Evolutionary conservation across 2,113 vertebrate genomes (phyloP).

Genomic region (Zeus faber): DNA sequence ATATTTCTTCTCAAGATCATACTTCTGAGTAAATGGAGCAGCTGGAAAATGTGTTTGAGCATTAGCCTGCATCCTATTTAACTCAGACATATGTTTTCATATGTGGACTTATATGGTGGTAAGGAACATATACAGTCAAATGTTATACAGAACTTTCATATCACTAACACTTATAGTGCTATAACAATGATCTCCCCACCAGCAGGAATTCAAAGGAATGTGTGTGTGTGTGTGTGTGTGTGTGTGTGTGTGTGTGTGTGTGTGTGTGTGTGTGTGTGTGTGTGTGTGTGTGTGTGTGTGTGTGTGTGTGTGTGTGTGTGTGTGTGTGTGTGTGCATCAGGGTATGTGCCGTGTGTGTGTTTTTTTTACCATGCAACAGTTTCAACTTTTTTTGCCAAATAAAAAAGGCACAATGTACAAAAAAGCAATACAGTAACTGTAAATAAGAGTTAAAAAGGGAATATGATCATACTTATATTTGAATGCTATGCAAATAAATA

Average conservation of each 20-base stretch:
- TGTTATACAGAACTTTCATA: no score
- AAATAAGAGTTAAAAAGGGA: slow-evolving; percentile 39
- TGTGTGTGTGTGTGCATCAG: slow-evolving; percentile 8
- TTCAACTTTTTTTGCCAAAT: slow-evolving; percentile 38
- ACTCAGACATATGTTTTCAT: no score
- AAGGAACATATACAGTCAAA: no score
- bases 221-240: slow-evolving; percentile 16
- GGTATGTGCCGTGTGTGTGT: background rate
- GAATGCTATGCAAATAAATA: slow-evolving; percentile 31
- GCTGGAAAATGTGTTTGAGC: background rate
- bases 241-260: slow-evolving; percentile 16
- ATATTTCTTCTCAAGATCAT: no score
- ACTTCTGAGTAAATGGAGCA: no score
- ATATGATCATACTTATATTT: slow-evolving; percentile 27
- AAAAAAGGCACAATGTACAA: slow-evolving; percentile 42
- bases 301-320: slow-evolving; percentile 15
- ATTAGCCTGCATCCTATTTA: no score
- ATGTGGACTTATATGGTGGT: no score
- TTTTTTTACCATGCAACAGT: slow-evolving; percentile 29
- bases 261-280: slow-evolving; percentile 15
- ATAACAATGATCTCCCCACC: slow-evolving; percentile 25
- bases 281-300: slow-evolving; percentile 10
- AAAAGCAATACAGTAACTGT: slow-evolving; percentile 30
- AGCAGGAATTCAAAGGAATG: slow-evolving; percentile 40
- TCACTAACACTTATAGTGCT: slow-evolving; percentile 41